Percentiles rank a stretch among this genome's conserved stretches.
Evolutionary conservation across 2,797 vertebrate species (phyloP).

Genomic region (Hyperoplus immaculatus): DNA sequence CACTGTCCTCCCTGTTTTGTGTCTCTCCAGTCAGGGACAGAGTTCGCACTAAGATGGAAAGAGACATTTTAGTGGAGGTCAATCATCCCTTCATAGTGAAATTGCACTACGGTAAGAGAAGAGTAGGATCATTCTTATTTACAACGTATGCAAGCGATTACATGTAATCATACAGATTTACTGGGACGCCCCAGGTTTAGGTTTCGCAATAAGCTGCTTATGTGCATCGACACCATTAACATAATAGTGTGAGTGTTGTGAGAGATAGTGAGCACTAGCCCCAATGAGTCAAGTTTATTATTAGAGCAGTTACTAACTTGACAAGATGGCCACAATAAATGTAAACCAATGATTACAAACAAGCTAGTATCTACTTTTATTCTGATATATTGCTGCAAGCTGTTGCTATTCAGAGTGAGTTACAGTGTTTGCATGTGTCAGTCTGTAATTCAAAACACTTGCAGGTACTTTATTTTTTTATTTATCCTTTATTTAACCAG

Average conservation of each 20-base stretch:
- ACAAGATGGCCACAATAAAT: background rate
- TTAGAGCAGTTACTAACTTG: background rate
- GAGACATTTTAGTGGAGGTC: conserved; percentile 98
- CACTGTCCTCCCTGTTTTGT: conserved; percentile 7
- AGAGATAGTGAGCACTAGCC: background rate
- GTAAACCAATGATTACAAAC: background rate
- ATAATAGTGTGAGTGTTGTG: background rate
- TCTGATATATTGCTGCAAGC: conserved; percentile 1
- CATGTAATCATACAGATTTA: conserved; percentile 18
- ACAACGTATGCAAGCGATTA: background rate
- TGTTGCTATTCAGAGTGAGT: background rate
- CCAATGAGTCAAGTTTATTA: background rate
- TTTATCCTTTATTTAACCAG: too few relatives aligned
- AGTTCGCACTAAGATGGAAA: conserved; percentile 98
- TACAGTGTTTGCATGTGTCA: conserved; percentile 5
- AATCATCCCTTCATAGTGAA: conserved; percentile 99
- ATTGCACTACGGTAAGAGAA: conserved; percentile 96
- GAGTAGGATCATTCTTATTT: background rate
- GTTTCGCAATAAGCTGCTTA: conserved; percentile 2
- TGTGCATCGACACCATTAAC: background rate
- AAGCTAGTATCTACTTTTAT: background rate
- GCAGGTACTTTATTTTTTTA: too few relatives aligned
- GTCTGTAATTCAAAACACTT: conserved; percentile 1
- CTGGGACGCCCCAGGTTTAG: background rate
- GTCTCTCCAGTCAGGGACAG: conserved; percentile 92